These are phyloP conservation scores for Sphenopsis melanotis DNA, from an alignment of 2,797 vertebrate genomes.

Conservation along the genomic window DNA sequence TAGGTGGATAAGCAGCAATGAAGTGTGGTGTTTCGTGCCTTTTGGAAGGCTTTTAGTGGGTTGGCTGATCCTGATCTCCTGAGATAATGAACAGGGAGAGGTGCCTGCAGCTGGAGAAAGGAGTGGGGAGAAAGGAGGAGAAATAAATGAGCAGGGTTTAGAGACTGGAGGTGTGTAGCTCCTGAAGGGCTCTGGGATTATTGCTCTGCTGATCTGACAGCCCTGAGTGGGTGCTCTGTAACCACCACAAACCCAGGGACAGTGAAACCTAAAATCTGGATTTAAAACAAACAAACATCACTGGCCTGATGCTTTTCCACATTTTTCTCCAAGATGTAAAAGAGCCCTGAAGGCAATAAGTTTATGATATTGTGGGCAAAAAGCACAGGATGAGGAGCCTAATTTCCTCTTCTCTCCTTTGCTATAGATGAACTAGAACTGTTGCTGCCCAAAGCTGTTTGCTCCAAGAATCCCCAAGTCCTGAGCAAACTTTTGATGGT, in stretches of 20 bases:
- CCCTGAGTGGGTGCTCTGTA: rapidly evolving
- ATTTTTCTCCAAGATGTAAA: background rate
- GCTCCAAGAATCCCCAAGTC: background rate
- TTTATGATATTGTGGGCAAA: background rate
- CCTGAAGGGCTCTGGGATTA: background rate
- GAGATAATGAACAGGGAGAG: background rate
- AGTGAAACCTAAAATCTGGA: background rate
- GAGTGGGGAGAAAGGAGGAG: background rate
- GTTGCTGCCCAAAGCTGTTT: rapidly evolving
- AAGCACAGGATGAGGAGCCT: background rate
- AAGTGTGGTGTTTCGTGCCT: background rate
- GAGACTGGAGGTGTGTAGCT: background rate
- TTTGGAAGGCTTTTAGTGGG: background rate
- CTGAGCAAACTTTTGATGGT: background rate
- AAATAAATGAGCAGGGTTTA: background rate
- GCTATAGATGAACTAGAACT: background rate
- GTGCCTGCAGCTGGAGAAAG: background rate
- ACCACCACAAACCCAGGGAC: background rate
- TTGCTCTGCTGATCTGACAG: background rate
- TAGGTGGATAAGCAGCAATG: background rate
- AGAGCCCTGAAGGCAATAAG: background rate
- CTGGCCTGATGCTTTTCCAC: too few species aligned
- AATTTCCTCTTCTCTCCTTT: background rate
- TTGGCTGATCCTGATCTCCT: background rate
- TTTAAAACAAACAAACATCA: background rate